Base-by-base conservation (phyloP, 2,113 vertebrate genomes). In the Chlamydotis undulata region DNA sequence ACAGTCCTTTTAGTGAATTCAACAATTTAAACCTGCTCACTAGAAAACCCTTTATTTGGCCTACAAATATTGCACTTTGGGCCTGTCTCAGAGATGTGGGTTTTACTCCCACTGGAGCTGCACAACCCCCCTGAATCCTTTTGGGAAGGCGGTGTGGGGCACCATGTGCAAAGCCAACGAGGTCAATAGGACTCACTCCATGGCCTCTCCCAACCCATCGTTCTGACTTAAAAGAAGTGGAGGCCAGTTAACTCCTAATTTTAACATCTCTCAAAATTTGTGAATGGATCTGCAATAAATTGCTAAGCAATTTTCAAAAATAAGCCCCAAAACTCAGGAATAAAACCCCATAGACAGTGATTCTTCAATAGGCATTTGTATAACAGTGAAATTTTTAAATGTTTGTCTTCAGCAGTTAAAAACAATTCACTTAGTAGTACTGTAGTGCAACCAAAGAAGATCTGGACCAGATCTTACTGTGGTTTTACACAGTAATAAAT, bases 361-460 rank as follows among this genome's bases (percentile, higher is more conserved):
- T 39, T 43, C 17, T 10, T 55, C 24, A 64, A 37, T 6, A 81
- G 21, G 10, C 9, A 35, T 55, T 45, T 50, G 33, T 21, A 19
- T 4, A 45, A 67, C 3, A 33, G 23, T 39, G 26, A 33, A 16
- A 37, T 24, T 43, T 37, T 83, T 4, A 50, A 73, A 67, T 43
- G 9, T 50, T 67, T 90, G 39, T 41, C 59, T 71, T 35, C 33
- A 81, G n/a, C 57, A 65, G 43, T 33, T 61, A 24, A 67, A 49
- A 67, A 8, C 0, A 0, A 61, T 23, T 45, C 31, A 26, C 35
- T 7, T 6, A 31, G 31, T 6, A 31, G 31, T 25, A 33, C 24
- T 63, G 10, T 2, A 41, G 31, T 25, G 45, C 59, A 65, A 60
- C 26, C 10, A 60, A 33, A 80, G 33, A 41, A 39, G 41, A 68